Evolutionary conservation across 2,113 vertebrate species (phyloP), one percentile per base, ranked within the genome.

Genomic region (Sceloporus tristichus): DNA sequence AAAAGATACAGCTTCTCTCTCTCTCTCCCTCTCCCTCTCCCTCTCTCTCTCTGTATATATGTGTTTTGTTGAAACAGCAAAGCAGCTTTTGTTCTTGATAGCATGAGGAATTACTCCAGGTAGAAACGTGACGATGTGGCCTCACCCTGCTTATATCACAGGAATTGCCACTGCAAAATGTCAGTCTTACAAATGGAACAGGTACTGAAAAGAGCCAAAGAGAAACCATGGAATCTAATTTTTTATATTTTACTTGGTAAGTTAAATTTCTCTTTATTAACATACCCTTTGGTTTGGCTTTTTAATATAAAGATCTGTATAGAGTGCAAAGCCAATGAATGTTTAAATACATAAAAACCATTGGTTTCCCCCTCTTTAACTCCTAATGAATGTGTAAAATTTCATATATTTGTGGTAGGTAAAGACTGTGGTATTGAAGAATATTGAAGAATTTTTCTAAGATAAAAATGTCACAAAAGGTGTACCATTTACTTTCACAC

Each of bases 141-240:
- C 94, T 91, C 94, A 88, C 95, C 94, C 89, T 91, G 4, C n/a
- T 92, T 90, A 94, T 95, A 91, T 83, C 59, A 62, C 53, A 14
- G 2, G 71, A 77, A 85, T n/a, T 85, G 53, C 87, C 85, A 13
- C 0, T 23, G 34, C 71, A 91, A 86, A 94, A 92, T 88, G 83
- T 88, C 88, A 94, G 71, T 92, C 84, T 66, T 84, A 79, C 34
- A 19, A 88, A 75, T 1, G 23, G 86, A 66, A 66, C 9, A 6
- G 79, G 81, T 38, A 0, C 89, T 84, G 90, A 70, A 9, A 85
- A 85, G 82, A 90, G 78, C 14, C 34, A 59, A 59, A 80, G n/a
- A 11, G 68, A 77, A 87, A 56, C 0, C 79, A 95, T 95, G 94
- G 82, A 21, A 2, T 40, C 79, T 92, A 5, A 3, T 83, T 87